A percentile compares a stretch with the other conserved stretches of the same genome.
Evolutionary conservation across 2,797 vertebrate genomes (phyloP).

Genomic region (Vireo griseus): DNA sequence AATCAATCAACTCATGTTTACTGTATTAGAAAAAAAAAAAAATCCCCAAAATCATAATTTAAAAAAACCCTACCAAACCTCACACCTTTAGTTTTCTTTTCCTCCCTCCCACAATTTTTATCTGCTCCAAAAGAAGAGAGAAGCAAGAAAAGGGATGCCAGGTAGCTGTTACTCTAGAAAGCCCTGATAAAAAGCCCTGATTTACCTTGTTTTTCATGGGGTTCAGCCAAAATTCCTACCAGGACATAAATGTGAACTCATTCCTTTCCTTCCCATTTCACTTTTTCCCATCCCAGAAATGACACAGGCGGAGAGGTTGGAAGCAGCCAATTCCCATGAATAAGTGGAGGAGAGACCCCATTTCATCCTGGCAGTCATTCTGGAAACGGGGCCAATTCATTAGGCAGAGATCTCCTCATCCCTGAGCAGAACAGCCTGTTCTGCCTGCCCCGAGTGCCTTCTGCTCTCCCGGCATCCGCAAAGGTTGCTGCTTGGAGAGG

Average conservation of each 20-base stretch:
- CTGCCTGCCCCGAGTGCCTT: neutral
- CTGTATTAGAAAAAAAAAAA: neutral
- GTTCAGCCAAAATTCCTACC: neutral
- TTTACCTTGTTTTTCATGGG: neutral
- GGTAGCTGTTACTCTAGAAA: neutral
- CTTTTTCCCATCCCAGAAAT: neutral
- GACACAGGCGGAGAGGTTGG: neutral
- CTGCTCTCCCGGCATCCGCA: neutral
- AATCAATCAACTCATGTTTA: neutral
- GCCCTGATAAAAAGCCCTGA: neutral
- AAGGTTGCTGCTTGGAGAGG: neutral
- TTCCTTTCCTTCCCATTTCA: neutral
- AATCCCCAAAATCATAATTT: neutral
- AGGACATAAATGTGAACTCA: neutral
- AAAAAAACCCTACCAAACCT: neutral
- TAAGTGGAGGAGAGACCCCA: conserved; percentile 58
- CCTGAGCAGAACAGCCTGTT: conserved; percentile 35
- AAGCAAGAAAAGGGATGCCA: neutral
- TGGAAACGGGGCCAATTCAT: conserved; percentile 35
- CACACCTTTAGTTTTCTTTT: neutral
- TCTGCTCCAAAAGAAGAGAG: neutral
- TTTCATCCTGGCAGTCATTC: conserved; percentile 56
- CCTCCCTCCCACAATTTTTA: neutral
- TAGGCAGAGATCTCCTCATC: conserved; percentile 12
- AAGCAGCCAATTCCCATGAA: conserved; percentile 19